Conservation (phyloP, 2,888 invertebrate genomes). For the Rhyacophila evoluta region DNA sequence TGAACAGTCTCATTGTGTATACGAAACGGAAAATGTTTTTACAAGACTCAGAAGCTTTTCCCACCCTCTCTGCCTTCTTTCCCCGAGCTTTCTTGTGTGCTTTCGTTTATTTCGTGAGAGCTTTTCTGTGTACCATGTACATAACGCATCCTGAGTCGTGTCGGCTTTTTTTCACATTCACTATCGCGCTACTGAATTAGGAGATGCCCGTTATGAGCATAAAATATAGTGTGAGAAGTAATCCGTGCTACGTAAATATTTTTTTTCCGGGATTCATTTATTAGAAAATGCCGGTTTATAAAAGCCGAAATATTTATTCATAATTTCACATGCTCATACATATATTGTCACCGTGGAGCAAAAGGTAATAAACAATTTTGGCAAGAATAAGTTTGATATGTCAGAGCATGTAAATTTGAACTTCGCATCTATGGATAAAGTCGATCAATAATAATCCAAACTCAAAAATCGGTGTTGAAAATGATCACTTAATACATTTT, state of each 20-base stretch:
- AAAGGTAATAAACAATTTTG: too few species aligned
- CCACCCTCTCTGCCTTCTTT: background rate
- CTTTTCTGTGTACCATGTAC: constrained; percentile 13
- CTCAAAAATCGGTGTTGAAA: too few species aligned
- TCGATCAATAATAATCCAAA: too few species aligned
- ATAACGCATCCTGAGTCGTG: constrained; percentile 18
- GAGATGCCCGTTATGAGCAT: background rate
- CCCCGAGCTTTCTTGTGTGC: constrained; percentile 20
- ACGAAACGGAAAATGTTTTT: constrained; percentile 39
- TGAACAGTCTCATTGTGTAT: constrained; percentile 31
- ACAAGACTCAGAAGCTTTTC: constrained; percentile 34
- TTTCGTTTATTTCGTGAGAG: constrained; percentile 25
- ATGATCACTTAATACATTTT: too few species aligned
- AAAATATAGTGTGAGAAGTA: background rate
- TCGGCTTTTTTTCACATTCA: constrained; percentile 4
- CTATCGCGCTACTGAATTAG: background rate
- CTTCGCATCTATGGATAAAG: too few species aligned
- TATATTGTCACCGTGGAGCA: too few species aligned
- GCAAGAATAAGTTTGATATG: too few species aligned
- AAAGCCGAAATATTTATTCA: too few species aligned
- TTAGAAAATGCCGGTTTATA: too few species aligned
- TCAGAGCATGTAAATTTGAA: too few species aligned
- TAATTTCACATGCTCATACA: too few species aligned
- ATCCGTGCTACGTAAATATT: background rate
- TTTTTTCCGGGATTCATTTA: background rate